These are phyloP conservation scores for Saguinus imperator DNA, from an alignment of 2,113 vertebrate species.

Conservation along the genomic window DNA sequence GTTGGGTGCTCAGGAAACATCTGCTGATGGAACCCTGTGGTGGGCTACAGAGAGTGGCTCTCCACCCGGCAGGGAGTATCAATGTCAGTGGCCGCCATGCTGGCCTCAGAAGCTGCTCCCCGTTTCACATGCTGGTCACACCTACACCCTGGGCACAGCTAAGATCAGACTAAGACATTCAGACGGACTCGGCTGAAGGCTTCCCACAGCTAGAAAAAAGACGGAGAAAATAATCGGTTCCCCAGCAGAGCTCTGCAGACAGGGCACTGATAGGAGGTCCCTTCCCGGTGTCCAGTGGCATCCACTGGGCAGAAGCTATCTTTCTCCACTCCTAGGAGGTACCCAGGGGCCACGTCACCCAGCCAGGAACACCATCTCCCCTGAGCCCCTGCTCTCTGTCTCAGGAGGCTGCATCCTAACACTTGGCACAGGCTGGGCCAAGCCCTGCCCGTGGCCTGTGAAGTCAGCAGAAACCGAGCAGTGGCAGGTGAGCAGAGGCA, in stretches of 20 bases:
- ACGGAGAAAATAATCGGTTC: neutral
- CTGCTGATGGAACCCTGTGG: neutral
- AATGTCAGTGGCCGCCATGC: neutral
- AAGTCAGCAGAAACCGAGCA: neutral
- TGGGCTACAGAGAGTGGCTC: neutral
- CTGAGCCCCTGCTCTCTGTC: neutral
- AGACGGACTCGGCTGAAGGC: neutral
- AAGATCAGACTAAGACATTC: neutral
- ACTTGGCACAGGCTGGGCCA: no score
- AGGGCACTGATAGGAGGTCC: neutral
- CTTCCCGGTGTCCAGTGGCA: neutral
- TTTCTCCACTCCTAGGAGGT: neutral
- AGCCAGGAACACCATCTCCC: no score
- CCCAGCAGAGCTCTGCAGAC: neutral
- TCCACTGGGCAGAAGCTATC: neutral
- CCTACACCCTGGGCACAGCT: neutral
- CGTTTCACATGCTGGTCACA: neutral
- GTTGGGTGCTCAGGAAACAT: neutral
- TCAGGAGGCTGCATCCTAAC: neutral
- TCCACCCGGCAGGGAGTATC: neutral
- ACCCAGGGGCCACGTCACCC: neutral
- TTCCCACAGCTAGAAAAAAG: neutral
- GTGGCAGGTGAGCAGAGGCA: neutral
- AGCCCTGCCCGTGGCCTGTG: neutral
- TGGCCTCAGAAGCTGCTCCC: neutral